Conservation (phyloP, 1,140 invertebrate species). For the Episyrphus balteatus region DNA sequence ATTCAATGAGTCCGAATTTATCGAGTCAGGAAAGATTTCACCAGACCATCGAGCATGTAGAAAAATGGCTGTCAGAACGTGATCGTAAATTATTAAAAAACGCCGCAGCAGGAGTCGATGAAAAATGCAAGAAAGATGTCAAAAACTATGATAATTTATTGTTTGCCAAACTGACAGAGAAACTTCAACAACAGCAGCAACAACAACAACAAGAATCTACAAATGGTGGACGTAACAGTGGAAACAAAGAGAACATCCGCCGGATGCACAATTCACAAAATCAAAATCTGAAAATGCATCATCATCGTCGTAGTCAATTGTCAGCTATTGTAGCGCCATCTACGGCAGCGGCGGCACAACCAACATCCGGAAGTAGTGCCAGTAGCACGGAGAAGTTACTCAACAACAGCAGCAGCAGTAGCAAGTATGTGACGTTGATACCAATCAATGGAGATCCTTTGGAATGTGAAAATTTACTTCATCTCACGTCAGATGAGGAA, state of each 20-base stretch:
- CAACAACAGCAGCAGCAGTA: conserved; percentile 12
- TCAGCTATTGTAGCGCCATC: conserved; percentile 1
- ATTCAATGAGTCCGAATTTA: conserved; percentile 5
- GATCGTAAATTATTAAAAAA: not conserved
- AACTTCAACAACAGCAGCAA: conserved; percentile 24
- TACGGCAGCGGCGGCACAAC: conserved; percentile 10
- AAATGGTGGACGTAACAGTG: not conserved
- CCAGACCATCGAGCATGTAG: conserved; percentile 7
- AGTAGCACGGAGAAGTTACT: conserved; percentile 4
- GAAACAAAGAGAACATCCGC: not conserved
- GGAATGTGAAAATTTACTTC: conserved; percentile 30
- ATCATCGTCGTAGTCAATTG: not conserved
- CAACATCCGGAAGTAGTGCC: conserved; percentile 7
- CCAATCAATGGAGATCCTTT: conserved; percentile 23
- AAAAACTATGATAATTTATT: conserved; percentile 33
- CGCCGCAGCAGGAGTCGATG: not conserved
- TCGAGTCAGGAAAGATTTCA: conserved; percentile 5
- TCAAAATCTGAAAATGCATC: not conserved
- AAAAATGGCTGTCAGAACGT: conserved; percentile 9
- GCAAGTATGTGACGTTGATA: conserved; percentile 9
- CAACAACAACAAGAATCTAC: conserved; percentile 12
- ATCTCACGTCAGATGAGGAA: conserved; percentile 22
- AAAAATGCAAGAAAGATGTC: conserved; percentile 20
- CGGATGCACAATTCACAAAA: not conserved
- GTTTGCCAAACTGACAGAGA: conserved; percentile 31